Evolutionary conservation across 2,888 invertebrate species (phyloP), one percentile per base, ranked within the genome.

Genomic region (Conomelus anceps): DNA sequence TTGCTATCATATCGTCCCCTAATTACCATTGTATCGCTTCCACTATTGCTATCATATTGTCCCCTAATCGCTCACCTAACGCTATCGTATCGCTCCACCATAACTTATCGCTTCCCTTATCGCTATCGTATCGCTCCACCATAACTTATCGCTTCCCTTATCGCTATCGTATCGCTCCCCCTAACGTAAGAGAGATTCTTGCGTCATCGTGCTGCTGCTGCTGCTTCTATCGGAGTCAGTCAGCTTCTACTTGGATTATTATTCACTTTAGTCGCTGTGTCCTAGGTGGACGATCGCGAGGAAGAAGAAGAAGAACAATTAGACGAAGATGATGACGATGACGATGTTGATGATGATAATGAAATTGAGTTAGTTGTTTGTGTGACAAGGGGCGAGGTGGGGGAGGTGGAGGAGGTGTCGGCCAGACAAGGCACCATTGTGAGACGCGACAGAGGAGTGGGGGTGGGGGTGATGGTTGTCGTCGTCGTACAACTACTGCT

Each of bases 381-480:
- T 87, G 34, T 22, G 87, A 22, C 23, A 84, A 86, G 85, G 84
- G 41, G 84, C 88, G 87, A 86, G 87, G 87, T 88, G 90, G 41
- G 89, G 88, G 23, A 88, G 87, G n/a, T 13, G 41, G 41, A 20
- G 17, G 90, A 85, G 23, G 91, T 90, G 87, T 91, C 90, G 20
- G 91, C 90, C 89, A 92, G 89, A 89, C 92, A 92, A 22, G 92
- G 92, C 34, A 91, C 91, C 92, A 92, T 91, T 89, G 92, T 91
- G 86, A 91, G 91, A 87, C 89, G 89, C 11, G 91, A 90, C 20
- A 91, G 89, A 22, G 90, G 89, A 84, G 89, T 89, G 89, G 85
- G 89, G 89, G 29, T 86, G 87, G 22, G 86, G 23, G 23, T 4
- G 86, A 90, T 85, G 22, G 91, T 89, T 85, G 90, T 90, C 22